These are phyloP conservation scores for Agonopterix arenella DNA, from an alignment of 2,888 invertebrate species.

Conservation along the genomic window DNA sequence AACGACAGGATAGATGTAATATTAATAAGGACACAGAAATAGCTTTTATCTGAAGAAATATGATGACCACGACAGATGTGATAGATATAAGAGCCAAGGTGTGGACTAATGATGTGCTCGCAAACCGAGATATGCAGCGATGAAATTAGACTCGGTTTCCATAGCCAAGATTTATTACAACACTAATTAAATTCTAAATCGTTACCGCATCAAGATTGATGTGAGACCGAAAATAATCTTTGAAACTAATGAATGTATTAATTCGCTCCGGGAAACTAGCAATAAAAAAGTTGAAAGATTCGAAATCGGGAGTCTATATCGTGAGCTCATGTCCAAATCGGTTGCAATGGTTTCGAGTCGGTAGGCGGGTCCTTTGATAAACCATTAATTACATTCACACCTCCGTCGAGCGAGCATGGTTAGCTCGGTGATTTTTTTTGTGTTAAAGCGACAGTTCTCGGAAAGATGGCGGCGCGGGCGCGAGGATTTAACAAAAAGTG, in stretches of 20 bases:
- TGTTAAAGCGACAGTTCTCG: constrained; percentile 49
- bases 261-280: background rate
- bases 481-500: constrained; percentile 6
- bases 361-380: constrained; percentile 57
- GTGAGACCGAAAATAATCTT: constrained; percentile 17
- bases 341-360: constrained; percentile 28
- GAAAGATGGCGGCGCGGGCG: constrained; percentile 44
- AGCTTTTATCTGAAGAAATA: constrained; percentile 18
- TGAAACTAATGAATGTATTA: constrained; percentile 19
- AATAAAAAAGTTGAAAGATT: background rate
- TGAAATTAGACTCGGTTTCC: constrained; percentile 27
- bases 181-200: constrained; percentile 38
- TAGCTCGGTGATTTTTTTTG: constrained; percentile 29
- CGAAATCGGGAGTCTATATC: background rate
- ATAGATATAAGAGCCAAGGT: constrained; percentile 29
- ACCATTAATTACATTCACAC: constrained; percentile 74
- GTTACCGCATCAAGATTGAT: constrained; percentile 28
- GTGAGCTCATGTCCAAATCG: constrained; percentile 28
- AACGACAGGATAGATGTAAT: constrained; percentile 11
- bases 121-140: constrained; percentile 18
- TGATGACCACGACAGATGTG: constrained; percentile 29
- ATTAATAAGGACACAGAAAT: constrained; percentile 20
- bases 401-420: constrained; percentile 36
- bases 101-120: constrained; percentile 29
- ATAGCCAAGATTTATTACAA: constrained; percentile 37